Evolutionary conservation across 2,888 invertebrate species (phyloP).

Genomic region (Leptopilina myrica): DNA sequence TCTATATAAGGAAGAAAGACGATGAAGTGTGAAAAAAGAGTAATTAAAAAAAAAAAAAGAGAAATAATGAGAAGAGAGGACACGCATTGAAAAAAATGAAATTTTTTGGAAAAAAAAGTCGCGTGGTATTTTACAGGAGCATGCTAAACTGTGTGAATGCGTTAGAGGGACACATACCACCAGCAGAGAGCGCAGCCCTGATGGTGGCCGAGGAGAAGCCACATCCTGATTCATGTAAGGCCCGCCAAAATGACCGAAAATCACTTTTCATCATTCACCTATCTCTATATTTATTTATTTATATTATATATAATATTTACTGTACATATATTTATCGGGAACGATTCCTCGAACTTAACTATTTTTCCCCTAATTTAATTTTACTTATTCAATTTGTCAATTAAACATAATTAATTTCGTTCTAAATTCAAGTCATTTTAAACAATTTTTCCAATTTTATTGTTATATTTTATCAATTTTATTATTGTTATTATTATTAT

Average conservation of each 20-base stretch:
- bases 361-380: neutral
- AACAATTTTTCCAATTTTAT: no score
- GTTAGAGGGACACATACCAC: slow-evolving; percentile 92
- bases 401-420: no score
- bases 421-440: no score
- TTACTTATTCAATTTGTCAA: neutral
- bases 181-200: slow-evolving; percentile 87
- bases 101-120: slow-evolving; percentile 69
- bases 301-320: neutral
- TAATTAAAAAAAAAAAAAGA: slow-evolving; percentile 45
- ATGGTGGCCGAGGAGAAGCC: slow-evolving; percentile 88
- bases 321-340: slow-evolving; percentile 16
- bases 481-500: no score
- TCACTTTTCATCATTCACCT: slow-evolving; percentile 46
- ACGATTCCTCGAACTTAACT: slow-evolving; percentile 24
- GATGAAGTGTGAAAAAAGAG: slow-evolving; percentile 49
- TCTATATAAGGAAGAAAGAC: slow-evolving; percentile 49
- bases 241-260: slow-evolving; percentile 71
- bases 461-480: no score
- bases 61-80: slow-evolving; percentile 45
- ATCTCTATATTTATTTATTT: neutral
- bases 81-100: slow-evolving; percentile 49
- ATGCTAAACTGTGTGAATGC: slow-evolving; percentile 97
- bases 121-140: slow-evolving; percentile 85
- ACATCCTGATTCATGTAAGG: slow-evolving; percentile 89